Percentiles rank a stretch among this genome's conserved stretches.
Conservation (phyloP, 2,797 vertebrate species). For the Hemitrygon akajei region DNA sequence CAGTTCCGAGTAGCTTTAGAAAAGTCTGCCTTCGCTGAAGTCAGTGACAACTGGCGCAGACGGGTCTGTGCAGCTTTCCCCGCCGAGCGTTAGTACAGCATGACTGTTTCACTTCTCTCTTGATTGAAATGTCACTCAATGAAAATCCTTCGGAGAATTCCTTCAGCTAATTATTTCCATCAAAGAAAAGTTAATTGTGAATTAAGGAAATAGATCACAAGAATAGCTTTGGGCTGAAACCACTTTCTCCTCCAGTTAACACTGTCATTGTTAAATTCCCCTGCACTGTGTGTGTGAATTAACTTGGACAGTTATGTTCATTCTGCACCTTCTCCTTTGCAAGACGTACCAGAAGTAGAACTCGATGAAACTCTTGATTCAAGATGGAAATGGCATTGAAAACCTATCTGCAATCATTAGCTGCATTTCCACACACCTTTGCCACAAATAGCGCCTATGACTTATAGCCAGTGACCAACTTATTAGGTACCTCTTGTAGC, state of each 20-base stretch:
- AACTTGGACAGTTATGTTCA: not conserved
- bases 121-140: not conserved
- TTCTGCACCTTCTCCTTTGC: not conserved
- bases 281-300: not conserved
- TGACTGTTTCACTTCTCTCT: not conserved
- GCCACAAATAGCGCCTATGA: not conserved
- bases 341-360: not conserved
- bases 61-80: not conserved
- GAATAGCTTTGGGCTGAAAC: not conserved
- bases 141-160: not conserved
- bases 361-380: not conserved
- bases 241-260: not conserved
- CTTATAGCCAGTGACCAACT: too few species aligned
- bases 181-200: not conserved
- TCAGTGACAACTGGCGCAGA: not conserved
- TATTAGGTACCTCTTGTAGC: too few species aligned
- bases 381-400: not conserved
- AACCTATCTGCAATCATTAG: not conserved
- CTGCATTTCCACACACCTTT: not conserved
- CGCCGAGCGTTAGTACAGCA: not conserved
- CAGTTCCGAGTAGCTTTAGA: not conserved
- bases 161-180: not conserved
- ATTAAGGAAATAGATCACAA: not conserved
- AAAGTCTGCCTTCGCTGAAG: not conserved
- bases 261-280: not conserved